Conservation (phyloP, 2,113 vertebrate species). For the Synodontis membranacea region DNA sequence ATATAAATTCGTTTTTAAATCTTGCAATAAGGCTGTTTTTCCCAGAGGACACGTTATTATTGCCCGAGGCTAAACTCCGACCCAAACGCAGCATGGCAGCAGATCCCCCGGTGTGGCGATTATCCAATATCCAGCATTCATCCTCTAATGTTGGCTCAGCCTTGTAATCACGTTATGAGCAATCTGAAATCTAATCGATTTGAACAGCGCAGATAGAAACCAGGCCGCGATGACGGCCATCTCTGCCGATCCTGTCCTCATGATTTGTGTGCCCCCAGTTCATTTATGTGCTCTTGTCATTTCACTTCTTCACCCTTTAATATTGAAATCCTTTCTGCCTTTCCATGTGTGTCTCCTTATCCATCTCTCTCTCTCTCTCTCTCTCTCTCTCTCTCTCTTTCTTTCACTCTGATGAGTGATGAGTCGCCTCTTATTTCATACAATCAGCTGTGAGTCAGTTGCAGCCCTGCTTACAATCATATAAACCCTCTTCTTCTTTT, state of each 20-base stretch:
- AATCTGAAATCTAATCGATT: slow-evolving; percentile 61
- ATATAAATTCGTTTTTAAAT: neutral
- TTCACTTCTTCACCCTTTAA: slow-evolving; percentile 61
- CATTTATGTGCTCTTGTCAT: slow-evolving; percentile 25
- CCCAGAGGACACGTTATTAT: neutral
- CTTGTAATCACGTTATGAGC: slow-evolving; percentile 57
- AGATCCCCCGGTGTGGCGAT: slow-evolving; percentile 4
- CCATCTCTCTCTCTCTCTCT: slow-evolving; percentile 23
- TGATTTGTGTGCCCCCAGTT: neutral
- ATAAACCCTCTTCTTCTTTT: neutral
- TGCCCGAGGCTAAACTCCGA: neutral
- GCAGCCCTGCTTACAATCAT: slow-evolving; percentile 30
- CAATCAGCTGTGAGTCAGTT: slow-evolving; percentile 56
- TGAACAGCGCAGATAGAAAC: slow-evolving; percentile 34
- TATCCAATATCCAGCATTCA: slow-evolving; percentile 12
- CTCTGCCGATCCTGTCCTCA: slow-evolving; percentile 23
- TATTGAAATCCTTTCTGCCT: slow-evolving; percentile 58
- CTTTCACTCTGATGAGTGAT: neutral
- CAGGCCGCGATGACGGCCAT: slow-evolving; percentile 45
- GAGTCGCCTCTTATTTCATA: neutral
- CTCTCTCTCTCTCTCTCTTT: slow-evolving; percentile 8
- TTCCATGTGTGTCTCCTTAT: slow-evolving; percentile 25
- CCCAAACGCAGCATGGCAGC: neutral
- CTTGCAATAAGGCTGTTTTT: neutral
- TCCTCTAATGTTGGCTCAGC: slow-evolving; percentile 41